A percentile compares a stretch with the other conserved stretches of the same genome.
phyloP scores from a whole-genome alignment of 2,888 invertebrate genomes.

The Protodeltote pygarga region DNA sequence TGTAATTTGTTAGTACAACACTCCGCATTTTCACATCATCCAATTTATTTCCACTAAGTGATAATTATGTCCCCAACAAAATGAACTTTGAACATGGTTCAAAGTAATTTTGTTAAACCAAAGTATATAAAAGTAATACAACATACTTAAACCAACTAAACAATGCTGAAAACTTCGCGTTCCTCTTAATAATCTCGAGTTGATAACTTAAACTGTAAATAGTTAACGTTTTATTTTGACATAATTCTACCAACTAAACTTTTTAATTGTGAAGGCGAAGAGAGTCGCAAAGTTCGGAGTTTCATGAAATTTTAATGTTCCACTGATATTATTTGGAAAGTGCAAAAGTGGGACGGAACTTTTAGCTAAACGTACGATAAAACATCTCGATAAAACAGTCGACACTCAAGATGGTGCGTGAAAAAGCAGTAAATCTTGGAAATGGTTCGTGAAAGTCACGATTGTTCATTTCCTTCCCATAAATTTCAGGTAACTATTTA shows the following conservation, averaged over 20 bases:
- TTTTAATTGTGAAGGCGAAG: slow-evolving; percentile 1
- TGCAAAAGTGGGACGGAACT: neutral
- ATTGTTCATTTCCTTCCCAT: slow-evolving; percentile 26
- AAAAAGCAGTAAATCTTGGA: slow-evolving; percentile 23
- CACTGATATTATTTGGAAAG: slow-evolving; percentile 5
- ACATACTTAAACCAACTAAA: slow-evolving; percentile 14
- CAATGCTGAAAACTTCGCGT: slow-evolving; percentile 13
- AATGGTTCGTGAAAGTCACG: slow-evolving; percentile 34
- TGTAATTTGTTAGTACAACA: too few relatives aligned
- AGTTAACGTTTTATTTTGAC: slow-evolving; percentile 23
- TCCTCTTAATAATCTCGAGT: slow-evolving; percentile 5
- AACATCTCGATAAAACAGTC: slow-evolving; percentile 10
- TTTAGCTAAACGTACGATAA: neutral
- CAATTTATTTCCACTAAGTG: too few relatives aligned
- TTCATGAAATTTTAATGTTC: slow-evolving; percentile 10
- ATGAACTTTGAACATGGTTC: too few relatives aligned
- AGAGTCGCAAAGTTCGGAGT: slow-evolving; percentile 1
- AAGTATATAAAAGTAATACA: slow-evolving; percentile 15
- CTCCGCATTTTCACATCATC: too few relatives aligned
- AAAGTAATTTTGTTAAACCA: too few relatives aligned
- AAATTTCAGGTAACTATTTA: slow-evolving; percentile 6
- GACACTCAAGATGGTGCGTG: slow-evolving; percentile 10
- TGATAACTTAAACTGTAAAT: slow-evolving; percentile 26
- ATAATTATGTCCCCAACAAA: too few relatives aligned
- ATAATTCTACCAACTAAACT: slow-evolving; percentile 18